Base-by-base conservation (phyloP, 2,888 invertebrate genomes). In the Coelinius sp. region DNA sequence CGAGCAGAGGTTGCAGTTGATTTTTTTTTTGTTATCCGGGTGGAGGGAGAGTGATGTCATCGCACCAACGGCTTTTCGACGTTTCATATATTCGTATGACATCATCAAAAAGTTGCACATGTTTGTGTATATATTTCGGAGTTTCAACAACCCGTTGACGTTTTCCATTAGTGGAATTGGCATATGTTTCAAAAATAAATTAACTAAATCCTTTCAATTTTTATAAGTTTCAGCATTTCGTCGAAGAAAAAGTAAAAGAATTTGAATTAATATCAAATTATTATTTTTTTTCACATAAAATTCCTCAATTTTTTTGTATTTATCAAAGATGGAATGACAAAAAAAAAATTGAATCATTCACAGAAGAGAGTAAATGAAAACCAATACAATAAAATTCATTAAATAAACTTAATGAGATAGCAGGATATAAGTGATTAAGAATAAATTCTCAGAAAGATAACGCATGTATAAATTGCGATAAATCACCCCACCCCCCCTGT, bases 21-120 rank as follows among this genome's bases (percentile, higher is more conserved):
- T 31, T 25, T 56, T 27, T 3, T 31, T 25, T 56, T 27, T 3
- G 25, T 31, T 49, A 49, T 49, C 20, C 17, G 7, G 10, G 3
- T 20, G 46, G 46, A 14, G 59, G 59, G 59, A 10, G 46, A 66
- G n/a, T 67, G 67, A 67, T 67, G 67, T 67, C 67, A 67, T 52
- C 67, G 31, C 52, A 22, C 59, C 5, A 35, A 27, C n/a, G 35
- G n/a, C 25, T 38, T 66, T 66, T 66, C 35, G 59, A 59, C 35
- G 31, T 67, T 67, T 67, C 53, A 67, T 31, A 59, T 53, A 67
- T 67, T 52, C 52, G 53, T n/a, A n/a, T 67, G 67, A 67, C 67
- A 67, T 67, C 67, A 67, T 67, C 52, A 10, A 17, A n/a, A 20
- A 17, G 27, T 59, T 56, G 17, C 31, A 20, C 59, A 59, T 59